Base-by-base conservation (phyloP, 2,797 vertebrate genomes). In the Calcarius lapponicus region DNA sequence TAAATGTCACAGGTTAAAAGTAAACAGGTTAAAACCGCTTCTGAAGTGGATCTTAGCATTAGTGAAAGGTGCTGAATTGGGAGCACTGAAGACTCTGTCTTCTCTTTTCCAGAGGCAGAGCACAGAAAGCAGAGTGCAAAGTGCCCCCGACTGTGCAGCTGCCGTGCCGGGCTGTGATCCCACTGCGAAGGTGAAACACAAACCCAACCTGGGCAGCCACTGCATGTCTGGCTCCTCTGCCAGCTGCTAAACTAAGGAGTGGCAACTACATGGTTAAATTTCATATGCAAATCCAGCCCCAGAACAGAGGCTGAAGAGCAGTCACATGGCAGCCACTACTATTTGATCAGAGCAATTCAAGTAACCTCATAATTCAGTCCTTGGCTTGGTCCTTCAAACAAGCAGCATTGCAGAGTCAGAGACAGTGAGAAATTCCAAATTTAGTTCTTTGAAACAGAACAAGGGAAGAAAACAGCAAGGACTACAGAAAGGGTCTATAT, bases 201-300 rank as follows among this genome's bases (percentile, higher is more conserved):
- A 88, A 79, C 50, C 87, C 85, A 84, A 62, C 26, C 62, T 38
- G 65, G 85, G 73, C 92, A 80, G 72, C 74, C 64, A 42, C 86
- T 78, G 58, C 58, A n/a, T 0, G 3, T 21, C 69, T 82, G 7
- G 18, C 75, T 86, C 69, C 91, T 90, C 47, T 90, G 81, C 70
- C 70, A 88, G 50, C 40, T 54, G 43, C 9, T 24, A 17, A 80
- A 69, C 56, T 28, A 51, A 72, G 53, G 17, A 64, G 48, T 25
- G 82, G 80, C 82, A 78, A 72, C 31, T 80, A 80, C 40, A 76
- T 2, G 31, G 87, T 84, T 95, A 91, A 92, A 86, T 34, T 81
- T 73, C 70, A 62, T 34, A 90, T 86, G 87, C 73, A 96, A 92
- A 92, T 80, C 40, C 87, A 88, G 42, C 38, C 75, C 40, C 78